Base-by-base conservation (phyloP, 2,113 vertebrate species). In the Syngnathus typhle region DNA sequence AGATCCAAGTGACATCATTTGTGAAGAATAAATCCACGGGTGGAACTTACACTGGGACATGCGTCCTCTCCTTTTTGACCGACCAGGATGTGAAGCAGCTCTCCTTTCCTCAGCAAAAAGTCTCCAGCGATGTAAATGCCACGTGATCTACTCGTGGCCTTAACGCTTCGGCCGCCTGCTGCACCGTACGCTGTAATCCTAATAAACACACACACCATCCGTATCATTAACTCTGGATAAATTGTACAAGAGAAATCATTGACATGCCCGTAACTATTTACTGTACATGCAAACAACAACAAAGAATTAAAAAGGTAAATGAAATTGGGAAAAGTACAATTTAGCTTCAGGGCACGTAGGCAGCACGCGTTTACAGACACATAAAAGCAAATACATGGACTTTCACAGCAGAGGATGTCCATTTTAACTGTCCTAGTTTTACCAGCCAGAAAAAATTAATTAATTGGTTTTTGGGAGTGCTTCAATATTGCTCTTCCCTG, bases 51-150 rank as follows among this genome's bases (percentile, higher is more conserved):
- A 21, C 92, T 94, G 61, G 96, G 95, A 58, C 97, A 99, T 32
- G 97, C 95, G 5, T 98, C 94, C 76, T 98, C 94, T 64, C 97
- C 97, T 84, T 94, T 91, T 65, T 99, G 97, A 79, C 97, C 97
- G 38, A 99, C 96, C 84, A 99, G 89, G 84, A 99, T 93, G 70
- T 94, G 91, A 3, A 99, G 88, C 0, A 87, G 83, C 47, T 98
- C 94, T 5, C 92, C 93, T 78, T 93, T 96, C 81, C 92, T 91
- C 44, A 99, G 90, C 72, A 89, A 88, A 85, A 98, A 98, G 87
- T 96, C 94, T 74, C 92, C 97, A 4, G 92, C 89, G 56, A 99
- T 92, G 65, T 89, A 95, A 71, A 95, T 92, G 0, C 97, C 97
- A 0, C 95, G 92, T 32, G 96, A 98, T 68, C 95, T 84, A 72